Evolutionary conservation across 2,113 vertebrate genomes (phyloP).

Genomic region (Pterocles orientalis): DNA sequence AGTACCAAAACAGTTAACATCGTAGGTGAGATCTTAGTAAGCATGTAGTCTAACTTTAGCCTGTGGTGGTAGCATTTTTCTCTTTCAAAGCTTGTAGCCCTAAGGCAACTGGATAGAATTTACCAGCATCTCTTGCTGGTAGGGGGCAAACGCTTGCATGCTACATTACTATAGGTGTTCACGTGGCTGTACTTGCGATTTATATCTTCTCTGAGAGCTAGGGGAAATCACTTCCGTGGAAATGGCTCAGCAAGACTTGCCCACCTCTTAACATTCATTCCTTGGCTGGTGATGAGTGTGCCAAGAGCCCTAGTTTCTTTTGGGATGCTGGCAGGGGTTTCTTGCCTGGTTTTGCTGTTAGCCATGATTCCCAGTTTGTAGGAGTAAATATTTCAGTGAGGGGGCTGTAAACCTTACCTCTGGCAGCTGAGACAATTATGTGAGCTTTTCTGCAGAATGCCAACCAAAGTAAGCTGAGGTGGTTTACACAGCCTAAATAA

Average conservation of each 20-base stretch:
- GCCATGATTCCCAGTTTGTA: background rate
- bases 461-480: background rate
- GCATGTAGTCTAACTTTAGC: background rate
- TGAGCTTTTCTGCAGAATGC: background rate
- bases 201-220: background rate
- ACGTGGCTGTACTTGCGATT: background rate
- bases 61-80: background rate
- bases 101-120: background rate
- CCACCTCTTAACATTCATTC: background rate
- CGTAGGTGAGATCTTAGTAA: background rate
- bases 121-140: background rate
- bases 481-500: constrained; percentile 24
- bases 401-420: background rate
- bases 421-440: background rate
- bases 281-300: background rate
- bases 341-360: background rate
- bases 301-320: background rate
- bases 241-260: background rate
- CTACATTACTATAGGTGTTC: background rate
- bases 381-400: background rate
- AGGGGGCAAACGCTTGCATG: background rate
- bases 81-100: background rate
- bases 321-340: background rate
- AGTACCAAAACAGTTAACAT: background rate
- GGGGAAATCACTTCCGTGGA: background rate